Conservation (phyloP, 2,888 invertebrate genomes). For the Campoletis raptor region DNA sequence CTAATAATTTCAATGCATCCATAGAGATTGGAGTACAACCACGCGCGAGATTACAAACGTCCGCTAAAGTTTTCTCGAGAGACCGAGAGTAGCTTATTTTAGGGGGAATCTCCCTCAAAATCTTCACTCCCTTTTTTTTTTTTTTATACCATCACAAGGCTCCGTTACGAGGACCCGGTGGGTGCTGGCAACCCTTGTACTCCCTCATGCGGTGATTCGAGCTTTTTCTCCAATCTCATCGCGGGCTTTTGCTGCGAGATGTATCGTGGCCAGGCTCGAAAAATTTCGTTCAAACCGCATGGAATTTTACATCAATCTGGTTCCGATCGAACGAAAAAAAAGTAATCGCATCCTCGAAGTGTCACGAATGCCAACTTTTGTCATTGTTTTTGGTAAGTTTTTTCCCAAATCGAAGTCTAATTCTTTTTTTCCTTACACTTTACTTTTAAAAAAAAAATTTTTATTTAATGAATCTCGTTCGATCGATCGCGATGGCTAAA, state of each 20-base stretch:
- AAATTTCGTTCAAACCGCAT: background rate
- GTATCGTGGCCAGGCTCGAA: background rate
- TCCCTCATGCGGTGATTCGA: slow-evolving; percentile 9
- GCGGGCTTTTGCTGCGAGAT: background rate
- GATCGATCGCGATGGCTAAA: background rate
- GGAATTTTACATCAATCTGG: slow-evolving; percentile 1
- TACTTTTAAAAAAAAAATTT: background rate
- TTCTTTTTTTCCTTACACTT: no score
- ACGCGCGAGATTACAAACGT: background rate
- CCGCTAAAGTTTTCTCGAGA: background rate
- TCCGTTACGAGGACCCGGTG: background rate
- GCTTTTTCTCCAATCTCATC: background rate
- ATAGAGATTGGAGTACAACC: background rate
- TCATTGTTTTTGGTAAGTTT: background rate
- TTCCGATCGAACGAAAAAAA: slow-evolving; percentile 2
- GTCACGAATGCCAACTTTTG: background rate
- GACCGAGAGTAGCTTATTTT: background rate
- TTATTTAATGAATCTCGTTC: background rate
- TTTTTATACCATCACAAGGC: background rate
- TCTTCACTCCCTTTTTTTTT: background rate
- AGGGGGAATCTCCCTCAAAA: background rate
- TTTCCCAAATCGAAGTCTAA: no score
- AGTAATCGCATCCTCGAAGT: background rate
- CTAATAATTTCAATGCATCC: background rate
- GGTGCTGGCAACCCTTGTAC: slow-evolving; percentile 6